These are phyloP conservation scores for Cyphomyrmex costatus DNA, from an alignment of 1,140 invertebrate genomes.

Conservation along the genomic window DNA sequence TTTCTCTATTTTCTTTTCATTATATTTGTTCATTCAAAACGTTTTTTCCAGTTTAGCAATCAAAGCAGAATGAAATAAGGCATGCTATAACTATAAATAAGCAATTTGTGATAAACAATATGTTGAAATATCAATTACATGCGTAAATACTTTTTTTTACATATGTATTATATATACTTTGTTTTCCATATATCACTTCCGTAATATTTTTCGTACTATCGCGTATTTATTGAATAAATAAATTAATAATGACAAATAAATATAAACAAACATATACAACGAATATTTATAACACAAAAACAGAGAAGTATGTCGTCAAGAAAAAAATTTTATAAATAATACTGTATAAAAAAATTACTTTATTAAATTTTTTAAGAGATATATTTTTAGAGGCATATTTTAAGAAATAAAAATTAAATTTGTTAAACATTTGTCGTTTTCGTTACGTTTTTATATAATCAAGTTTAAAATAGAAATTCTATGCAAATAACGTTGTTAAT, in stretches of 20 bases:
- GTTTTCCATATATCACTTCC: neutral
- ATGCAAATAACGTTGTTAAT: neutral
- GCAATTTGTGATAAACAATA: slow-evolving; percentile 14
- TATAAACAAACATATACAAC: neutral
- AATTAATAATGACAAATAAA: neutral
- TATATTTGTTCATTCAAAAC: neutral
- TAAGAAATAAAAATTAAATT: neutral
- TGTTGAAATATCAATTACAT: slow-evolving; percentile 13
- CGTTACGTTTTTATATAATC: neutral
- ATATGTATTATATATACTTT: neutral
- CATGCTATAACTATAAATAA: slow-evolving; percentile 15
- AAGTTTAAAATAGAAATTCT: neutral
- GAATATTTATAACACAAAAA: neutral
- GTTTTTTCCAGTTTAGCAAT: neutral
- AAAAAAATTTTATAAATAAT: neutral
- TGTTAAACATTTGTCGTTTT: neutral
- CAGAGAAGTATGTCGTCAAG: neutral
- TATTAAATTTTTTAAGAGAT: neutral
- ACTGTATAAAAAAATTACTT: neutral
- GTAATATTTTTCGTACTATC: neutral
- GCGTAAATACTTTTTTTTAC: neutral
- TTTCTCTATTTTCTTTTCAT: neutral
- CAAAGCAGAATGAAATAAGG: slow-evolving; percentile 28
- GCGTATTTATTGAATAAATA: neutral
- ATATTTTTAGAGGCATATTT: neutral